Conservation (phyloP, 2,797 vertebrate genomes). For the Lacerta viridis region DNA sequence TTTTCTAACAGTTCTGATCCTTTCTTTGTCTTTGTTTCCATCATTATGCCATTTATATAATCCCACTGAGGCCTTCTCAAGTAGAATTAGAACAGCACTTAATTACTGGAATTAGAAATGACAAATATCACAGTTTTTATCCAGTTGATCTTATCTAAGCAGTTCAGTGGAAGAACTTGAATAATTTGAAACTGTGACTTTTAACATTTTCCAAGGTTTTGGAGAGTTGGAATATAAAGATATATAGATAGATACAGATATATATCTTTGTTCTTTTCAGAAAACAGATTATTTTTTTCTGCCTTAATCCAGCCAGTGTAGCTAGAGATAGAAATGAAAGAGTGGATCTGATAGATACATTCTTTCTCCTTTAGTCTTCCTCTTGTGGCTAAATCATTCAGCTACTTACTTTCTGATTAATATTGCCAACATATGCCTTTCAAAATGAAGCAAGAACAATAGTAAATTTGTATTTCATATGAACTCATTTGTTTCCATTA, state of each 20-base stretch:
- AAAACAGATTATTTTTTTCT: slow-evolving; percentile 29
- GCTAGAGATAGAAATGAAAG: slow-evolving; percentile 9
- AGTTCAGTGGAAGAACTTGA: slow-evolving; percentile 79
- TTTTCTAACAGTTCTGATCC: slow-evolving; percentile 78
- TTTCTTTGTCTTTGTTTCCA: slow-evolving; percentile 78
- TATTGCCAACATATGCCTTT: background rate
- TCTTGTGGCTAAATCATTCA: background rate
- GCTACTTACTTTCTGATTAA: slow-evolving; percentile 26
- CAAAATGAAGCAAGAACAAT: background rate
- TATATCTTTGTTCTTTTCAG: slow-evolving; percentile 54
- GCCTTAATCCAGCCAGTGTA: background rate
- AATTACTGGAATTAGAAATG: slow-evolving; percentile 83
- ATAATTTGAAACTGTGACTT: slow-evolving; percentile 79
- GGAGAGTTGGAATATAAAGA: slow-evolving; percentile 44
- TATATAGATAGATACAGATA: background rate
- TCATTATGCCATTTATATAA: slow-evolving; percentile 81
- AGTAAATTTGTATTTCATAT: background rate
- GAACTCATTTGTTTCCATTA: background rate
- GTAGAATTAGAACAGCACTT: slow-evolving; percentile 81
- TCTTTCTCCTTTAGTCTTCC: slow-evolving; percentile 25
- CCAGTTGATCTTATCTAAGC: slow-evolving; percentile 77
- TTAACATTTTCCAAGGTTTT: slow-evolving; percentile 74
- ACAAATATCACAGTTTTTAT: slow-evolving; percentile 83
- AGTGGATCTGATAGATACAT: background rate
- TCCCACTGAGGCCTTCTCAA: slow-evolving; percentile 81